Evolutionary conservation across 2,888 invertebrate species (phyloP).

Genomic region (Epistrophe grossulariae): DNA sequence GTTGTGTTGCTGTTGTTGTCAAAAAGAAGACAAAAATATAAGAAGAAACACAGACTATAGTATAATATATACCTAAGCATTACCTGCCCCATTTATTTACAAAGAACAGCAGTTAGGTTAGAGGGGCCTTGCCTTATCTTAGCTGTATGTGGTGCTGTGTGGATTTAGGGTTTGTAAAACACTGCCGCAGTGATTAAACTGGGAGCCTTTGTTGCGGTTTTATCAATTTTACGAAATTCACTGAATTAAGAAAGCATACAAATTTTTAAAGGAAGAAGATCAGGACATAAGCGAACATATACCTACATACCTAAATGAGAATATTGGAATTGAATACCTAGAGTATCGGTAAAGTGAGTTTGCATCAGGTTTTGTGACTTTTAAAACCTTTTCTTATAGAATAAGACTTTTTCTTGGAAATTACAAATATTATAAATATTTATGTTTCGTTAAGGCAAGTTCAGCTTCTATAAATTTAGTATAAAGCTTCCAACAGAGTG

Average conservation of each 20-base stretch:
- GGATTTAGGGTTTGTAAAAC: slow-evolving; percentile 16
- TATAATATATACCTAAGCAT: slow-evolving; percentile 48
- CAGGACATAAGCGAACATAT: too few relatives aligned
- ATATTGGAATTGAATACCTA: too few relatives aligned
- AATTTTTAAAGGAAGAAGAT: too few relatives aligned
- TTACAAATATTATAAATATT: too few relatives aligned
- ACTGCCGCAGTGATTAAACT: neutral
- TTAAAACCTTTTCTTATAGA: too few relatives aligned
- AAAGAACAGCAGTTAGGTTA: slow-evolving; percentile 66
- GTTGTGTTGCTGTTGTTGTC: slow-evolving; percentile 2
- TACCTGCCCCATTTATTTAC: slow-evolving; percentile 72
- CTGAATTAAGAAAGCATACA: neutral
- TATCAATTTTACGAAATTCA: neutral
- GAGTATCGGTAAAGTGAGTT: too few relatives aligned
- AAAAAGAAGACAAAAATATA: neutral
- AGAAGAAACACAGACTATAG: slow-evolving; percentile 7
- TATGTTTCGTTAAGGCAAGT: too few relatives aligned
- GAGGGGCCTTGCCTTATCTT: slow-evolving; percentile 23
- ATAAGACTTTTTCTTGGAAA: too few relatives aligned
- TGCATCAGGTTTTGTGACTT: too few relatives aligned
- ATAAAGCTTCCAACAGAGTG: too few relatives aligned
- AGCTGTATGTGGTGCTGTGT: neutral
- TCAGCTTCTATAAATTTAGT: too few relatives aligned
- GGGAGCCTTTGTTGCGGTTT: neutral
- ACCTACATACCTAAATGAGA: too few relatives aligned